Conservation (phyloP, 2,113 vertebrate species). For the Dicerorhinus sumatrensis region DNA sequence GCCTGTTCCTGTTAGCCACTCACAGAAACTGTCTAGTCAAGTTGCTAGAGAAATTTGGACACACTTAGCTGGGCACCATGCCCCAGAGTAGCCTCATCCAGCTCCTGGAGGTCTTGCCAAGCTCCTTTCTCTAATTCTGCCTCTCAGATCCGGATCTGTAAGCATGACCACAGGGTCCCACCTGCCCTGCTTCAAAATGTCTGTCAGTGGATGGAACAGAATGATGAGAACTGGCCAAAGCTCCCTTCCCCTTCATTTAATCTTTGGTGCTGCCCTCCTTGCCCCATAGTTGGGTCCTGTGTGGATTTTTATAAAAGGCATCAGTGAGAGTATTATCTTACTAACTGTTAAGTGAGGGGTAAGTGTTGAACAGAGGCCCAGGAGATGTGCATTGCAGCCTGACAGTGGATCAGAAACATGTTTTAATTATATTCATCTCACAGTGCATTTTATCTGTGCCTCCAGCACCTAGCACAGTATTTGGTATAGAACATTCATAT, state of each 20-base stretch:
- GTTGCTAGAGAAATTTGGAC: neutral
- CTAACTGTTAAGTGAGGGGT: neutral
- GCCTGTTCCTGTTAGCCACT: neutral
- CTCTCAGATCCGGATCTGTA: neutral
- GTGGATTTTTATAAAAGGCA: neutral
- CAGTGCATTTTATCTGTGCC: neutral
- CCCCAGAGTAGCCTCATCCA: neutral
- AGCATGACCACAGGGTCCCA: neutral
- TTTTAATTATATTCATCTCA: neutral
- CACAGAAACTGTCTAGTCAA: neutral
- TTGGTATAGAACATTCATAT: neutral
- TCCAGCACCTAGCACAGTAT: neutral
- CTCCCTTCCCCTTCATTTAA: neutral
- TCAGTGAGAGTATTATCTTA: neutral
- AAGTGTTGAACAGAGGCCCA: neutral
- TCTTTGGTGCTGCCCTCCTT: neutral
- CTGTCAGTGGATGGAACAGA: neutral
- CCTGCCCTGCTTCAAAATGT: neutral
- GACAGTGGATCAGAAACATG: neutral
- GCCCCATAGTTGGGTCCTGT: neutral
- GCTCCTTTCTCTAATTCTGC: neutral
- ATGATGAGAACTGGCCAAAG: neutral
- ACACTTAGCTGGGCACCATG: neutral
- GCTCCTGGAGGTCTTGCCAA: neutral
- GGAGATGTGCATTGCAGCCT: neutral